Evolutionary conservation across 2,888 invertebrate genomes (phyloP).

Genomic region (Netelia inedita): DNA sequence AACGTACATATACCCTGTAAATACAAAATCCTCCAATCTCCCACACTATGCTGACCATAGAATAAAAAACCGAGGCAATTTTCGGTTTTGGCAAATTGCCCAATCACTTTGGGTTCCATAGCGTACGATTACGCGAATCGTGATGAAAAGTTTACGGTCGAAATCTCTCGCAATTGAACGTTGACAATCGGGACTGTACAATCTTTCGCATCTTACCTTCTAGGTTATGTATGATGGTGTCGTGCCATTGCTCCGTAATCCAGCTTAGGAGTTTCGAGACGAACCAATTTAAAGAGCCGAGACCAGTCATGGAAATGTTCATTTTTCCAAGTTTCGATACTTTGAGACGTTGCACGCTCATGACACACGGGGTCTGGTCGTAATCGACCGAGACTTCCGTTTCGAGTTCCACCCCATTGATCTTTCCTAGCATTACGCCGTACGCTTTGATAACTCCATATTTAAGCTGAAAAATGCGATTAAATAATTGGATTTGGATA

Average conservation of each 20-base stretch:
- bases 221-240: constrained; percentile 65
- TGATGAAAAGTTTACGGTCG: constrained; percentile 58
- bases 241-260: constrained; percentile 69
- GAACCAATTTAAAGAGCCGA: constrained; percentile 68
- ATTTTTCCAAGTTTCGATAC: constrained; percentile 70
- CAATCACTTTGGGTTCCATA: too few species aligned
- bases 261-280: constrained; percentile 68
- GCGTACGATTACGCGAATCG: background rate
- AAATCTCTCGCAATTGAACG: constrained; percentile 72
- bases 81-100: too few species aligned
- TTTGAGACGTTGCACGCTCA: constrained; percentile 64
- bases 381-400: constrained; percentile 69
- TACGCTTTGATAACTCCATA: constrained; percentile 68
- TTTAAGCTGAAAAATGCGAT: constrained; percentile 61
- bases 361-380: constrained; percentile 66
- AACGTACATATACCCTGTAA: too few species aligned
- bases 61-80: too few species aligned
- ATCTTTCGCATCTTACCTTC: constrained; percentile 49
- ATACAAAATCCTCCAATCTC: too few species aligned
- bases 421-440: constrained; percentile 66
- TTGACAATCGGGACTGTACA: constrained; percentile 51
- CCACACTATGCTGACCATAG: too few species aligned
- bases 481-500: too few species aligned
- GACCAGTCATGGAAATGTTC: constrained; percentile 70
- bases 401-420: constrained; percentile 67